Conservation (phyloP, 2,113 vertebrate species). For the Bothrops jararaca region DNA sequence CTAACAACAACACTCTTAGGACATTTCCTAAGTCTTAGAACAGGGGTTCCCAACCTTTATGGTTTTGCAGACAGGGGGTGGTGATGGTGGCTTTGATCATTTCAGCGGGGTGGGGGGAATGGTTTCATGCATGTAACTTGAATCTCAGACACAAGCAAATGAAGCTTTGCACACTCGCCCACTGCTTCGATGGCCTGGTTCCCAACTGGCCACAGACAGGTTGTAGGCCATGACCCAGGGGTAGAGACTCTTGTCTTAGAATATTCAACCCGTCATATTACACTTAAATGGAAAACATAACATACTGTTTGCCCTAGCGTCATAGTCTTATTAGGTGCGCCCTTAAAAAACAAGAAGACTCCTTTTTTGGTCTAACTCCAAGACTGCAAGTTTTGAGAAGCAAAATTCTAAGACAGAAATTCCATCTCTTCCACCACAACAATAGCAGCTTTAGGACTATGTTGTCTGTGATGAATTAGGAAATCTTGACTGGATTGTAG, state of each 20-base stretch:
- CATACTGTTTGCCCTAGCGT: background rate
- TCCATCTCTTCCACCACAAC: too few species aligned
- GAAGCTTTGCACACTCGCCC: background rate
- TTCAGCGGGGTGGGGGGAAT: background rate
- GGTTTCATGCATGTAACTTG: background rate
- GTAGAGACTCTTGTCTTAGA: background rate
- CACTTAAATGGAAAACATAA: background rate
- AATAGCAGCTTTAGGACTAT: background rate
- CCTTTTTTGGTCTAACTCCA: background rate
- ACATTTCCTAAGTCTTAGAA: background rate
- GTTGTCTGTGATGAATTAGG: background rate
- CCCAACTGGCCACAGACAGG: background rate
- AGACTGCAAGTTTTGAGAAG: background rate
- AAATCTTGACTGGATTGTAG: background rate
- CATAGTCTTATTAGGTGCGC: background rate
- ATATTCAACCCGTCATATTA: background rate
- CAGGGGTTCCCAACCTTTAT: background rate
- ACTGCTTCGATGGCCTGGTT: background rate
- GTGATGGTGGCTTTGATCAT: background rate
- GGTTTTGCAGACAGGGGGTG: background rate
- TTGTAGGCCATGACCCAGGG: background rate
- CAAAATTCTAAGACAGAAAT: background rate
- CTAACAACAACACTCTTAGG: background rate
- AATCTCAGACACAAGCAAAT: background rate
- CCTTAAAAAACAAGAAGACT: background rate